These are phyloP conservation scores for Myotis daubentonii DNA, from an alignment of 2,797 vertebrate species.

Conservation along the genomic window DNA sequence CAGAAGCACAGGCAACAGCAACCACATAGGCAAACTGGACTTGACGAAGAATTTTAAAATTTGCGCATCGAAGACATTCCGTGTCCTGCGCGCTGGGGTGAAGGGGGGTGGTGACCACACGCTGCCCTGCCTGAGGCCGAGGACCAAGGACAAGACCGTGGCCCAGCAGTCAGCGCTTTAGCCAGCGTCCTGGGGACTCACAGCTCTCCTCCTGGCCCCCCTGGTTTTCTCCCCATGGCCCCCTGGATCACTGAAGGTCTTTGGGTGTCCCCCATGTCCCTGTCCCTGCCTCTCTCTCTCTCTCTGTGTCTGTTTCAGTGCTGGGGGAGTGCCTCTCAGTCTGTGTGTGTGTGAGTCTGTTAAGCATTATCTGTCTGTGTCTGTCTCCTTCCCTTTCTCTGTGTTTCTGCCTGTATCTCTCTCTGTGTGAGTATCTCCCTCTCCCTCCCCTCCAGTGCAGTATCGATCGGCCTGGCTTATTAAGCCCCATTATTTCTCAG, in stretches of 20 bases:
- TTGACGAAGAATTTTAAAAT: background rate
- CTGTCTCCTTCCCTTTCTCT: background rate
- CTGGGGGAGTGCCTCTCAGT: fast-evolving
- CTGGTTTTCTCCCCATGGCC: background rate
- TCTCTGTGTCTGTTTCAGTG: background rate
- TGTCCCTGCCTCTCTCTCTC: background rate
- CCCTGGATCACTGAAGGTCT: background rate
- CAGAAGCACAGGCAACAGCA: background rate
- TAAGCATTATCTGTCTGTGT: no score
- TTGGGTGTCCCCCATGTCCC: background rate
- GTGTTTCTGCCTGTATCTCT: background rate
- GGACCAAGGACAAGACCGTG: background rate
- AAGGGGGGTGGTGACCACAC: fast-evolving
- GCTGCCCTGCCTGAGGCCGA: fast-evolving
- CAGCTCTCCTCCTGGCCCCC: background rate
- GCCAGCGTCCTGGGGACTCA: background rate
- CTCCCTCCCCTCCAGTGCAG: background rate
- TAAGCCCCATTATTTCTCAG: slow-evolving; percentile 81
- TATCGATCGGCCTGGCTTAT: slow-evolving; percentile 80
- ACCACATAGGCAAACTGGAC: background rate
- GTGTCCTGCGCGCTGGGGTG: background rate
- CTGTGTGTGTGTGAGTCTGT: no score
- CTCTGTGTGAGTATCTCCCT: background rate
- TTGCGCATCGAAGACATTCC: background rate
- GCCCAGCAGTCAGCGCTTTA: background rate